phyloP scores from a whole-genome alignment of 1,140 invertebrate genomes.

The Orius insidiosus region DNA sequence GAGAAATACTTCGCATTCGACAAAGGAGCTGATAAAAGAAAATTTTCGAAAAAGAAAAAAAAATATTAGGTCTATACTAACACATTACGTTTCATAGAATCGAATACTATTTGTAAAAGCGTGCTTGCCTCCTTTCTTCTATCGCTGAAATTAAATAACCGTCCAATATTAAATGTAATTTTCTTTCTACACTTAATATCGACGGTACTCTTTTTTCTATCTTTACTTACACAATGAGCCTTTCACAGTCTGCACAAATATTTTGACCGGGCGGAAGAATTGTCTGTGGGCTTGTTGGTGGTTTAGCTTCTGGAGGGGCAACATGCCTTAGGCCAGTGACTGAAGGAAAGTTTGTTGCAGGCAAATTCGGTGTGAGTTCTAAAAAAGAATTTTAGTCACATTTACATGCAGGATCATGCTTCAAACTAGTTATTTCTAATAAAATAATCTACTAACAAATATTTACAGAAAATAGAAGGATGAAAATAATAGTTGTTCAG shows the following conservation, averaged over 20 bases:
- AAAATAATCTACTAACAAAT: too few species aligned
- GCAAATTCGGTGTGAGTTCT: slow-evolving; percentile 2
- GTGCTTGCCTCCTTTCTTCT: neutral
- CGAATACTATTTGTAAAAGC: slow-evolving; percentile 2
- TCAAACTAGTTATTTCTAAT: too few species aligned
- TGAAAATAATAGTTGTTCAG: too few species aligned
- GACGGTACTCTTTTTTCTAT: neutral
- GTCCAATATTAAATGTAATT: neutral
- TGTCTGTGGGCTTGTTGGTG: slow-evolving; percentile 33
- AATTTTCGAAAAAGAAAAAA: neutral
- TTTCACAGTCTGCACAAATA: slow-evolving; percentile 81
- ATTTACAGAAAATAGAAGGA: too few species aligned
- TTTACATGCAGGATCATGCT: slow-evolving; percentile 1
- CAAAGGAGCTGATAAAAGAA: slow-evolving; percentile 19
- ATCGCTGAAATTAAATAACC: slow-evolving; percentile 3
- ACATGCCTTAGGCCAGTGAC: slow-evolving; percentile 43
- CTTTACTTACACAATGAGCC: slow-evolving; percentile 78
- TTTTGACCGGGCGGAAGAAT: slow-evolving; percentile 68
- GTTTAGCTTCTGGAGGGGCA: slow-evolving; percentile 45
- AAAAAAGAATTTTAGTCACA: slow-evolving; percentile 2
- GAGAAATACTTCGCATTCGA: slow-evolving; percentile 40
- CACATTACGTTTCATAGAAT: neutral
- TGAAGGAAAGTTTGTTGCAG: slow-evolving; percentile 22
- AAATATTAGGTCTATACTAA: slow-evolving; percentile 6
- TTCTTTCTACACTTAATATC: neutral